Evolutionary conservation across 2,113 vertebrate species (phyloP), one percentile per base, ranked within the genome.

Genomic region (Oreochromis niloticus): DNA sequence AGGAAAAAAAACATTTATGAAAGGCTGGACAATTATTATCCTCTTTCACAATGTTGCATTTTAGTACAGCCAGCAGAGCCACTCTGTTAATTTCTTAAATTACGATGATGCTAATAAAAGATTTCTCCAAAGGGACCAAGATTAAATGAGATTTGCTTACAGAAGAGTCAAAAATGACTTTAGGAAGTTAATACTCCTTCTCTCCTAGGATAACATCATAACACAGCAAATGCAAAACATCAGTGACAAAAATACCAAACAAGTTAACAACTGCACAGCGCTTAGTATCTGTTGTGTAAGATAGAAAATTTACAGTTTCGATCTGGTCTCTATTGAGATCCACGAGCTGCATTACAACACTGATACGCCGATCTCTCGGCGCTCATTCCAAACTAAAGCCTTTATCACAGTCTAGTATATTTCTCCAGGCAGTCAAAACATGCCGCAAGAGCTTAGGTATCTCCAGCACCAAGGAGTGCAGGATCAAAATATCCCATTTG

Each of bases 341-440:
- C 46, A 52, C 68, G 39, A 85, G 57, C 27, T 59, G 27, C 39
- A 59, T 87, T 91, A 87, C 83, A 59, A 86, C 73, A 89, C 66
- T 75, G 68, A 82, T 52, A 84, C 86, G 85, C 73, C 83, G 66
- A 81, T 90, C 87, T 85, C 81, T 89, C 22, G 13, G 82, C 55
- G 12, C 90, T 94, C 88, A 92, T 94, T 95, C 92, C 91, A 81
- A 22, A 91, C 91, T 93, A 91, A 94, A 93, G 87, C 91, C 87
- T 83, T 91, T 92, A 92, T 93, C 91, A 85, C 84, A 93, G 90
- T 92, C 88, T 89, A 68, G 87, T 95, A 87, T 94, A 91, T 95
- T 96, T 93, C 89, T 92, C 79, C 92, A 95, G 87, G 85, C 87
- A 95, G 88, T 80, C 73, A 96, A 96, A 96, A 96, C 95, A 96